Conservation (phyloP, 2,113 vertebrate genomes). For the Camarhynchus parvulus region DNA sequence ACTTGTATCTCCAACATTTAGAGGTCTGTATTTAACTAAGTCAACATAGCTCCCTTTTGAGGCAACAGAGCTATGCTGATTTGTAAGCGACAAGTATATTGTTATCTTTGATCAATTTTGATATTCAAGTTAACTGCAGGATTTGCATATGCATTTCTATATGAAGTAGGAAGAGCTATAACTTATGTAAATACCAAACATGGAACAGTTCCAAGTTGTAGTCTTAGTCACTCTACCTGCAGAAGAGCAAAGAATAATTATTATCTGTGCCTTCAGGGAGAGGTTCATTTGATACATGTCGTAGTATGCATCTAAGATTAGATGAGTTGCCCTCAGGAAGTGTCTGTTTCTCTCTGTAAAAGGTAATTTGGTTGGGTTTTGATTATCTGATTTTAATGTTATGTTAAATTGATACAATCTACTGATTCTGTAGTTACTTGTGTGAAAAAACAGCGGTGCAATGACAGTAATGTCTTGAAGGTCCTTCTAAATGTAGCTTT, state of each 20-base stretch:
- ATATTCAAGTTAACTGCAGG: neutral
- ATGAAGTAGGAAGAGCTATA: neutral
- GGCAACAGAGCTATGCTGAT: neutral
- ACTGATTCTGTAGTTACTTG: neutral
- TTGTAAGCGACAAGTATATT: neutral
- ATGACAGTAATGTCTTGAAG: neutral
- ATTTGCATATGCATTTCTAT: neutral
- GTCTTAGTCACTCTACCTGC: neutral
- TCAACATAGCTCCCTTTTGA: neutral
- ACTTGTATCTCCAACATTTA: neutral
- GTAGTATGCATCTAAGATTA: neutral
- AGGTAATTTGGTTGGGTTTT: neutral
- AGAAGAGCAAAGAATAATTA: neutral
- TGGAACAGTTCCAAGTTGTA: neutral
- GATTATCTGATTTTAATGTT: neutral
- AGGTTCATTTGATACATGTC: neutral
- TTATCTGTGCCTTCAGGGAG: neutral
- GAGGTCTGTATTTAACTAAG: neutral
- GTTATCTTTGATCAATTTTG: neutral
- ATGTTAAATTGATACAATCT: neutral
- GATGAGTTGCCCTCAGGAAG: neutral
- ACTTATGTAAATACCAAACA: neutral
- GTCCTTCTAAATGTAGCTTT: neutral
- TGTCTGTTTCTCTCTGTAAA: neutral
- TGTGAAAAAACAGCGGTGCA: neutral